Evolutionary conservation across 2,113 vertebrate species (phyloP).

Genomic region (Grus americana): DNA sequence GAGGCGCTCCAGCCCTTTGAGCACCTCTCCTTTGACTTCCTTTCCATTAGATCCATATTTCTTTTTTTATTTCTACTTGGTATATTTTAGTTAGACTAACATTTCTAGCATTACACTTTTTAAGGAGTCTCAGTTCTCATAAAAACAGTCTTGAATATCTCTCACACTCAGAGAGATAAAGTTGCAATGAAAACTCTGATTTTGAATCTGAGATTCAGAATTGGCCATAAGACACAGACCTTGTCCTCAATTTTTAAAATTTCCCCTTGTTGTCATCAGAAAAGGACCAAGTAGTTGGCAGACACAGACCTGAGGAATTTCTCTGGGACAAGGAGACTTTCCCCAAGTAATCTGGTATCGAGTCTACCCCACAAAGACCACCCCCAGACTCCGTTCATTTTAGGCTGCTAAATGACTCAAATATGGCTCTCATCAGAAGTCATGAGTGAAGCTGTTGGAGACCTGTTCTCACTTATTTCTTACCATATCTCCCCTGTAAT

Average conservation of each 20-base stretch:
- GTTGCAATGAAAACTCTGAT: not conserved
- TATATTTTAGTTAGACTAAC: not conserved
- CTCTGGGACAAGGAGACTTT: not conserved
- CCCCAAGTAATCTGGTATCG: not conserved
- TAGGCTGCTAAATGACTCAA: not conserved
- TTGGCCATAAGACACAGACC: not conserved
- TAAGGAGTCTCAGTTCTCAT: not conserved
- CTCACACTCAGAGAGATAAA: not conserved
- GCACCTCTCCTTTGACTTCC: not conserved
- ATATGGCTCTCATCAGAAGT: not conserved
- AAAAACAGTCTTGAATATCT: not conserved
- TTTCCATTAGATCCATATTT: not conserved
- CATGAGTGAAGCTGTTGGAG: not conserved
- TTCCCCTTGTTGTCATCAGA: not conserved
- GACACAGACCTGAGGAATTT: not conserved
- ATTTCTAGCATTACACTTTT: not conserved
- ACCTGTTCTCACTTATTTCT: not conserved
- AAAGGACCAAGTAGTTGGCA: not conserved
- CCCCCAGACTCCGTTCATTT: not conserved
- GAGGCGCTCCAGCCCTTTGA: too few relatives aligned
- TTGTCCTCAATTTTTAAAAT: not conserved
- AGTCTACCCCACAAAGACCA: not conserved
- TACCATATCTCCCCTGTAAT: not conserved
- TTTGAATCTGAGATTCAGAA: not conserved
- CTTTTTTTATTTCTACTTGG: not conserved